Conservation (phyloP, 2,113 vertebrate species). For the Litocranius walleri region DNA sequence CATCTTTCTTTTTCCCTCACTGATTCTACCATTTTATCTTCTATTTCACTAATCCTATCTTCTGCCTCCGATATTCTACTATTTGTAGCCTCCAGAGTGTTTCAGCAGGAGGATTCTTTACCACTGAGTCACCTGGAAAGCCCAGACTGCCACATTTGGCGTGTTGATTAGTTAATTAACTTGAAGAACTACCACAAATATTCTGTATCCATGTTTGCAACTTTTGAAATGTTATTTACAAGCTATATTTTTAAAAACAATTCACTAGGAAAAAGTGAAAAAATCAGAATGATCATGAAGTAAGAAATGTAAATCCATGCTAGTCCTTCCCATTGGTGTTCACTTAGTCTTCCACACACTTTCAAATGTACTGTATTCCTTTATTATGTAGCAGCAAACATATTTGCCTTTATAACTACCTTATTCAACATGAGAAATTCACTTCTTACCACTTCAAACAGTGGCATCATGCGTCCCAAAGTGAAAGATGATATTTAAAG, state of each 20-base stretch:
- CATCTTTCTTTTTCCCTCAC: too few relatives aligned
- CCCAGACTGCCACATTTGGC: neutral
- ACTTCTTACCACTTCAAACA: neutral
- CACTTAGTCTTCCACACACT: neutral
- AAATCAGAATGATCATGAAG: neutral
- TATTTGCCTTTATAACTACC: neutral
- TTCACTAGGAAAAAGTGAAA: neutral
- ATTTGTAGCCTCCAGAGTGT: too few relatives aligned
- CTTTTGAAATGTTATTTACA: slow-evolving; percentile 29
- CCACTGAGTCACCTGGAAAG: neutral
- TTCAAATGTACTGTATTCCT: neutral
- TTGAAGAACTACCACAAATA: slow-evolving; percentile 53
- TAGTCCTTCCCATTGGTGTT: neutral
- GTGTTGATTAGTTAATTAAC: slow-evolving; percentile 15
- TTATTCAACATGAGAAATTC: neutral
- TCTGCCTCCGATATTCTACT: too few relatives aligned
- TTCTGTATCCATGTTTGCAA: slow-evolving; percentile 12
- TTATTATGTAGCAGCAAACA: neutral
- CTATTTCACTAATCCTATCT: too few relatives aligned
- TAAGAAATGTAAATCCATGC: neutral
- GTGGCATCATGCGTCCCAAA: neutral
- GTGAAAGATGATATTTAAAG: neutral
- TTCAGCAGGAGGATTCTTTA: neutral
- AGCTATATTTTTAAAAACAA: neutral
- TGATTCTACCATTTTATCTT: too few relatives aligned